phyloP scores from a whole-genome alignment of 1,140 invertebrate genomes.

The Drosophila serrata region DNA sequence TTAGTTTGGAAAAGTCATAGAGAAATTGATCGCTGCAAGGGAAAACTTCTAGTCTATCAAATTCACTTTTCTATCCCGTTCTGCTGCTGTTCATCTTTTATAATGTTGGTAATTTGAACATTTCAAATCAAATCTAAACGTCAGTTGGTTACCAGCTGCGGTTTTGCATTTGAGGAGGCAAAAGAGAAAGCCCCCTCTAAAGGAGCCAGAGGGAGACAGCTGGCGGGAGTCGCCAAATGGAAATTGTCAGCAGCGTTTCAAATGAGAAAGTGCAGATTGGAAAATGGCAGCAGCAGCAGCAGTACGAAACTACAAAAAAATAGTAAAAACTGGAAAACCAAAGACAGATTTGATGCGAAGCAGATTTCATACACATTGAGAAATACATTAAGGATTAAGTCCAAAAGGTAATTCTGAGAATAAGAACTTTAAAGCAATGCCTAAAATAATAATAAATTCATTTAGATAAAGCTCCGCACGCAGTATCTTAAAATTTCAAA shows the following conservation, averaged over 20 bases:
- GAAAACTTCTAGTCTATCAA: constrained; percentile 11
- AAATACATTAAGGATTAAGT: background rate
- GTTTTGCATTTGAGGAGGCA: constrained; percentile 32
- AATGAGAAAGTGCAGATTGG: constrained; percentile 81
- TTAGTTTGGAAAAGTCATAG: constrained; percentile 1
- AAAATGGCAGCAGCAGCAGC: constrained; percentile 67
- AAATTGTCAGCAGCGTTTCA: constrained; percentile 80
- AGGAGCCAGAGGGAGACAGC: constrained; percentile 1
- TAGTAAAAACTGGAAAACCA: constrained; percentile 45
- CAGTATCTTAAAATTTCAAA: too few species aligned
- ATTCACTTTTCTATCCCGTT: constrained; percentile 19
- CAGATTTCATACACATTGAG: constrained; percentile 29
- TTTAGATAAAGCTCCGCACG: background rate
- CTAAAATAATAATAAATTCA: too few species aligned
- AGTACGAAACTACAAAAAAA: constrained; percentile 7
- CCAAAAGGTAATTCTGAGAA: too few species aligned
- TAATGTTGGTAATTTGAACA: constrained; percentile 83
- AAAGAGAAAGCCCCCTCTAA: constrained; percentile 1
- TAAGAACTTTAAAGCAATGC: too few species aligned
- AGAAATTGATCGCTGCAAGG: constrained; percentile 1
- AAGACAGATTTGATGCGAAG: constrained; percentile 72
- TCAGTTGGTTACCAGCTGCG: constrained; percentile 80
- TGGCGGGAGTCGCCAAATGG: constrained; percentile 64
- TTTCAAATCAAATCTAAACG: constrained; percentile 82
- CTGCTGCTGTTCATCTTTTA: constrained; percentile 72